Conservation (phyloP, 2,113 vertebrate species). For the Rynchops niger region DNA sequence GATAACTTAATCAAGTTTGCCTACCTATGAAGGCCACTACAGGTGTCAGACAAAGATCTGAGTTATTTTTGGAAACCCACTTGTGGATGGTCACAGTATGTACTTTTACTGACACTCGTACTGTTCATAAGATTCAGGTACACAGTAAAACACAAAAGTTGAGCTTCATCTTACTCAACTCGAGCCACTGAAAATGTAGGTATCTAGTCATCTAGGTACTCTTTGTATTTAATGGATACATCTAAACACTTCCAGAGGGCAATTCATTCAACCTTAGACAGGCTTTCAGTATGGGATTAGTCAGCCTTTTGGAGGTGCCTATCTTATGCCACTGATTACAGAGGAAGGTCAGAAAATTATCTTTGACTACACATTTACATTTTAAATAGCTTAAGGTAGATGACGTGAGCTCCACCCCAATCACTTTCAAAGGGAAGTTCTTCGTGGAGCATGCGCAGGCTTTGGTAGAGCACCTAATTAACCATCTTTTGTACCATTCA, state of each 20-base stretch:
- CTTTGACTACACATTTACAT: slow-evolving; percentile 31
- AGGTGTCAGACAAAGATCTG: not conserved
- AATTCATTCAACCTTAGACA: slow-evolving; percentile 27
- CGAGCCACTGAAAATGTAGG: not conserved
- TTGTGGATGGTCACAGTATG: not conserved
- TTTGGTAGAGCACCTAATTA: not conserved
- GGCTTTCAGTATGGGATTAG: slow-evolving; percentile 23
- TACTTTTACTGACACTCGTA: not conserved
- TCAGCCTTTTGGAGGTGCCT: slow-evolving; percentile 47
- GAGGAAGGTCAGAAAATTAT: slow-evolving; percentile 54
- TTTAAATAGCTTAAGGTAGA: slow-evolving; percentile 51
- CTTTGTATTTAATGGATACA: slow-evolving; percentile 60
- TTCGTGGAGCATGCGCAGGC: slow-evolving; percentile 12
- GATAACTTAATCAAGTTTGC: not conserved
- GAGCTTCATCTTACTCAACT: not conserved
- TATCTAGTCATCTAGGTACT: slow-evolving; percentile 27
- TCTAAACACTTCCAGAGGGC: slow-evolving; percentile 53
- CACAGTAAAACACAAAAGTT: not conserved
- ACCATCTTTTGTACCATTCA: not conserved
- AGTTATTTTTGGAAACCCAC: not conserved
- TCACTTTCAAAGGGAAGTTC: slow-evolving; percentile 28
- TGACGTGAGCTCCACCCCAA: slow-evolving; percentile 29
- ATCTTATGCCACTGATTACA: slow-evolving; percentile 59
- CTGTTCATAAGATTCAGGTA: not conserved
- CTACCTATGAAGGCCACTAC: not conserved